Percentiles rank a stretch among this genome's conserved stretches.
phyloP scores from a whole-genome alignment of 37 sponge, comb jelly and placozoan genomes.

The Hexactinellida sp. region DNA sequence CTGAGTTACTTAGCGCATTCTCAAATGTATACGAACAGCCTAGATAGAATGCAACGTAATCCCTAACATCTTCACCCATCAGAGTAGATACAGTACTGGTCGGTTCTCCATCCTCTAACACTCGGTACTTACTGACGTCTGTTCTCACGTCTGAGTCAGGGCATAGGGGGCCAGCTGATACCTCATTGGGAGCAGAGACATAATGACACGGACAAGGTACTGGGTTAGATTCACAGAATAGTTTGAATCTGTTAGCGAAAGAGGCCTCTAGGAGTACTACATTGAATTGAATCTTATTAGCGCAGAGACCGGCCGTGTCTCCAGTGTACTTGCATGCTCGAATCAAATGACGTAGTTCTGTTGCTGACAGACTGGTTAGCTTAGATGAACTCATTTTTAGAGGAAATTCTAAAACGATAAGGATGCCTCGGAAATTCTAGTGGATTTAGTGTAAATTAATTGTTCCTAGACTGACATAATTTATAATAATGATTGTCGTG shows the following conservation, averaged over 20 bases:
- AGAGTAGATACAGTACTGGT: neutral
- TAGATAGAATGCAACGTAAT: slow-evolving; percentile 60
- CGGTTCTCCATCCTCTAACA: neutral
- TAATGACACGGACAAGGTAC: neutral
- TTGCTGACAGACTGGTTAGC: neutral
- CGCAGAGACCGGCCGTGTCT: neutral
- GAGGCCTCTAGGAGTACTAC: neutral
- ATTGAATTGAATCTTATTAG: neutral
- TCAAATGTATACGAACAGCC: slow-evolving; percentile 88
- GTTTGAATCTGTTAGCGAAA: neutral
- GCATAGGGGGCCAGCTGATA: neutral
- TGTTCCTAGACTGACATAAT: too few species aligned
- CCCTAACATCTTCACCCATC: neutral
- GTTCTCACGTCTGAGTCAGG: neutral
- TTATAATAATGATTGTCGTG: too few species aligned
- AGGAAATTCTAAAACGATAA: too few species aligned
- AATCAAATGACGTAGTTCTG: neutral
- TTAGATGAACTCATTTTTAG: neutral
- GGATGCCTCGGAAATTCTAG: too few species aligned
- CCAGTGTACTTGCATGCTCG: neutral
- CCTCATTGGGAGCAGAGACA: neutral
- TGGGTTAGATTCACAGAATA: neutral
- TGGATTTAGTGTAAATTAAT: too few species aligned
- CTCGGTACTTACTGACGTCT: neutral
- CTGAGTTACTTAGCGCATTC: slow-evolving; percentile 22